phyloP scores from a whole-genome alignment of 1,140 invertebrate species.

The Rhyacophila brunnea region DNA sequence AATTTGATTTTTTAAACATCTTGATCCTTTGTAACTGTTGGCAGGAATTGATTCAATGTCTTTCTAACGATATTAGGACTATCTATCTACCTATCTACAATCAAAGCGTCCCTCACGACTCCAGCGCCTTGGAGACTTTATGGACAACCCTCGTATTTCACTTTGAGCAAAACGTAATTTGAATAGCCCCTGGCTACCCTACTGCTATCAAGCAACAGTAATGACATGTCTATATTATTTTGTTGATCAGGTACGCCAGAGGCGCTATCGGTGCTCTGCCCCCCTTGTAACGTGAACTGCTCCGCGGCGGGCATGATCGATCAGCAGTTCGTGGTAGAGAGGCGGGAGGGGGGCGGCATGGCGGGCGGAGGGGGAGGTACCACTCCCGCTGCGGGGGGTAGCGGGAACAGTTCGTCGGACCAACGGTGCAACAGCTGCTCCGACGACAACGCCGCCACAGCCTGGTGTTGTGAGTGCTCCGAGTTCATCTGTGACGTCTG shows the following conservation, averaged over 20 bases:
- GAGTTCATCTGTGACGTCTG: constrained; percentile 90
- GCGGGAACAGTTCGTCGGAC: constrained; percentile 53
- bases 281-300: constrained; percentile 63
- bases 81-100: too few relatives aligned
- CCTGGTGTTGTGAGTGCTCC: constrained; percentile 85
- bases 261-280: constrained; percentile 52
- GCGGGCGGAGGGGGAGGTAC: constrained; percentile 33
- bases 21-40: too few relatives aligned
- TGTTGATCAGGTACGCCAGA: constrained; percentile 4
- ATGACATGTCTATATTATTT: too few relatives aligned
- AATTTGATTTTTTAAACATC: too few relatives aligned
- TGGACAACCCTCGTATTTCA: too few relatives aligned
- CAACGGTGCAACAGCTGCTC: constrained; percentile 82
- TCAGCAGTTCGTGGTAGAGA: constrained; percentile 73
- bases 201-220: too few relatives aligned
- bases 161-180: too few relatives aligned
- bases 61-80: too few relatives aligned
- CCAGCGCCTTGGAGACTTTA: too few relatives aligned
- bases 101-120: too few relatives aligned
- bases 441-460: constrained; percentile 76
- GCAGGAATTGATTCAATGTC: too few relatives aligned
- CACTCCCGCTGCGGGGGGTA: constrained; percentile 39
- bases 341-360: constrained; percentile 30
- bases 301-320: constrained; percentile 66
- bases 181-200: too few relatives aligned